Evolutionary conservation across 2,113 vertebrate genomes (phyloP), one percentile per base, ranked within the genome.

Genomic region (Malurus cyaneus): DNA sequence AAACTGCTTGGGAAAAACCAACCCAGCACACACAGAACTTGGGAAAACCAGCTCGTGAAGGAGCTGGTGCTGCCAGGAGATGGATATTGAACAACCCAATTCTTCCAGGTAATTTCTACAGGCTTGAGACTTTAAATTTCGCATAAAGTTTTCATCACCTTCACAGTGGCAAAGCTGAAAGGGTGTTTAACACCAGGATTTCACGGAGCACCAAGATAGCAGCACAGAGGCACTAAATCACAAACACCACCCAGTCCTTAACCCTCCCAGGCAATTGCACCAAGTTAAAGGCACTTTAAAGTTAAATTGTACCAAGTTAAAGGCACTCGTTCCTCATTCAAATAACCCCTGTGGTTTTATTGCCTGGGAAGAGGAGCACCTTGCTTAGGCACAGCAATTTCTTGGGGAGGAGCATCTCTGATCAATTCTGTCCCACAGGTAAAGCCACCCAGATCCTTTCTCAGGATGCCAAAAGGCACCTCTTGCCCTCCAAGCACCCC

Each of bases 391-490:
- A 70, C 71, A 81, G 56, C 18, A 46, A 28, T 80, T 88, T 57
- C 70, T 56, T 56, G 28, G 42, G 47, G 80, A 86, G 15, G 26
- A 41, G n/a, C 0, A 8, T 14, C 11, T 70, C 52, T 52, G 6
- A 4, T 12, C 26, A n/a, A 16, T 12, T 57, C 41, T 61, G 25
- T 31, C 62, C 46, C 56, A 46, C 31, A 49, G 18, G 18, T 46
- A 34, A 59, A 79, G 12, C 19, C 65, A 57, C n/a, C 7, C 50
- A 50, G 15, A 47, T 12, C 19, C 32, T 7, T n/a, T 61, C n/a
- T 26, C 5, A 4, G 12, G 0, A 0, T 7, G 16, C 29, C 17
- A 26, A 18, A 7, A 36, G 5, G 28, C 6, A 20, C 18, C 16
- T 61, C 13, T 5, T 20, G 8, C 39, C 56, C 36, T 64, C 29